phyloP scores from a whole-genome alignment of 2,888 invertebrate genomes.

The Ornithoptera alexandrae region DNA sequence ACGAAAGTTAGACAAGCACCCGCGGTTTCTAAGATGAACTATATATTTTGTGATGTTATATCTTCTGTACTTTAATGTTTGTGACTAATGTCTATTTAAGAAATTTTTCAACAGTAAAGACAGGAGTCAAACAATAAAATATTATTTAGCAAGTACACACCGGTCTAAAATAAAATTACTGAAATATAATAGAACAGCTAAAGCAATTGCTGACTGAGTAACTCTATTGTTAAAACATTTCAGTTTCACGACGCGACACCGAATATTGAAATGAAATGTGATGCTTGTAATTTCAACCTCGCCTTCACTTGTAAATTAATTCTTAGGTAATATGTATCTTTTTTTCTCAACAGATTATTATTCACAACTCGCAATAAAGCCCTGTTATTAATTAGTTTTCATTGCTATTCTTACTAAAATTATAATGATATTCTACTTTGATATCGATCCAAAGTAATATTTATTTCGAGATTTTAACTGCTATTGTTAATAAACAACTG shows the following conservation, averaged over 20 bases:
- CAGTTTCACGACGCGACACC: neutral
- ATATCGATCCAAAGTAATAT: no score
- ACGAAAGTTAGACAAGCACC: no score
- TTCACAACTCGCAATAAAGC: neutral
- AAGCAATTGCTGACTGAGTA: neutral
- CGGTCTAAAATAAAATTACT: conserved; percentile 1
- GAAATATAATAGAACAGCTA: neutral
- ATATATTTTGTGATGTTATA: no score
- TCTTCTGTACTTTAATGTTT: no score
- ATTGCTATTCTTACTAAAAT: neutral
- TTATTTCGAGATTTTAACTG: no score
- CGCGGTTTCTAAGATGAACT: no score
- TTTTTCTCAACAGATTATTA: neutral
- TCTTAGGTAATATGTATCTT: neutral
- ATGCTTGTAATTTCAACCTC: neutral
- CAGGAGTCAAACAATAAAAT: neutral
- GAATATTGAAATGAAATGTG: conserved; percentile 5
- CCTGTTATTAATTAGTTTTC: neutral
- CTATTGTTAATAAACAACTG: no score
- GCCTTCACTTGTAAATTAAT: conserved; percentile 1
- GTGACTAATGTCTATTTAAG: no score
- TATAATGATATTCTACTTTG: no score
- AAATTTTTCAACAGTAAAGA: neutral
- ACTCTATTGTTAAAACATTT: conserved; percentile 3
- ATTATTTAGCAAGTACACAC: neutral